phyloP scores from a whole-genome alignment of 2,797 vertebrate species.

The Rhynchotus rufescens region DNA sequence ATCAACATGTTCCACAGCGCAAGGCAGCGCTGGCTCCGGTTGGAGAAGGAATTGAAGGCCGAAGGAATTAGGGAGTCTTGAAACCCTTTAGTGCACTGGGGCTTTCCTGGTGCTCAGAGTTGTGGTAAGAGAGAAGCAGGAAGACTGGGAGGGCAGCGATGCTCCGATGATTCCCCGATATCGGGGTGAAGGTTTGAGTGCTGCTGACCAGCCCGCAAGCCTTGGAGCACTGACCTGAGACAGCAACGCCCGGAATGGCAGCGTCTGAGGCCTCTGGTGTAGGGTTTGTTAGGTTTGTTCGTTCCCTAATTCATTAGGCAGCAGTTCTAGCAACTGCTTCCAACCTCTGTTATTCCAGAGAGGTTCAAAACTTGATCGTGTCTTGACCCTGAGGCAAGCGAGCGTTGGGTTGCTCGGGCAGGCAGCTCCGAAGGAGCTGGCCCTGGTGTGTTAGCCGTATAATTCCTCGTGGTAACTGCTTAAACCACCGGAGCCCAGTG shows the following conservation, averaged over 20 bases:
- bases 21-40: neutral
- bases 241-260: neutral
- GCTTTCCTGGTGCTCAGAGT: neutral
- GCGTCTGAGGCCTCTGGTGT: neutral
- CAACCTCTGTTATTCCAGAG: neutral
- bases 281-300: neutral
- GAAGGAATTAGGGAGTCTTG: neutral
- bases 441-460: neutral
- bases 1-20: neutral
- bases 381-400: neutral
- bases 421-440: neutral
- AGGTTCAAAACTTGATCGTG: accelerated
- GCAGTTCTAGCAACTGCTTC: neutral
- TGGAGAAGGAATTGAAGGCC: neutral
- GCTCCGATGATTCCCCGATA: neutral
- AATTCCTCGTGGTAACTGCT: neutral
- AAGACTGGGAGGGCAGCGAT: neutral
- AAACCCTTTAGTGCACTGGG: neutral
- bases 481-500: neutral
- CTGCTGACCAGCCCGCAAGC: neutral
- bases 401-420: neutral
- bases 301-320: neutral
- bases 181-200: neutral
- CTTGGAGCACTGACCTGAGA: neutral
- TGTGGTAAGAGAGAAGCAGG: neutral